These are phyloP conservation scores for Actinostola sp. DNA, from an alignment of 92 coral and sea anemone species.

Conservation along the genomic window DNA sequence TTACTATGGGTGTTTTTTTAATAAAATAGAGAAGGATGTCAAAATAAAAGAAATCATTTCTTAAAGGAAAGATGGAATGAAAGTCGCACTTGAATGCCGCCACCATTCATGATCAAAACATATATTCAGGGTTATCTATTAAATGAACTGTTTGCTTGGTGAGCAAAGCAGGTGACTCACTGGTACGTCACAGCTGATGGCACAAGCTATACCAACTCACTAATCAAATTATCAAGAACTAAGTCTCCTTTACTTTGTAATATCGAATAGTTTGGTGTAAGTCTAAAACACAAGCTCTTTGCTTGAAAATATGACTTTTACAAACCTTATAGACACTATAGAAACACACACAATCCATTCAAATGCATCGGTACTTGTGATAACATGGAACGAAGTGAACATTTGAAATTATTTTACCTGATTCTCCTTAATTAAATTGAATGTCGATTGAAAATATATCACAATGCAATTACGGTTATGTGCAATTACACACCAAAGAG, in stretches of 20 bases:
- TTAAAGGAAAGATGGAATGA: neutral
- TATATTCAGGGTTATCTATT: conserved; percentile 18
- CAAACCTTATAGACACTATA: too few species aligned
- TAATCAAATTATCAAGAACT: conserved; percentile 14
- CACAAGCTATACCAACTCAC: conserved; percentile 19
- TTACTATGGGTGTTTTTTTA: too few species aligned
- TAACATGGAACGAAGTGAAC: neutral
- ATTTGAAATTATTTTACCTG: neutral
- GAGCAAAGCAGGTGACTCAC: conserved; percentile 23
- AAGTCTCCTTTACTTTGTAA: neutral
- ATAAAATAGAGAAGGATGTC: neutral
- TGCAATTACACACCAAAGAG: neutral
- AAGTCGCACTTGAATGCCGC: conserved; percentile 21
- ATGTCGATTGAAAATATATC: neutral
- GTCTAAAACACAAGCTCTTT: too few species aligned
- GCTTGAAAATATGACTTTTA: too few species aligned
- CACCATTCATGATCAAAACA: conserved; percentile 15
- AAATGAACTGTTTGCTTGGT: conserved; percentile 15
- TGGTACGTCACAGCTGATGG: conserved; percentile 43
- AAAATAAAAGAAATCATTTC: neutral
- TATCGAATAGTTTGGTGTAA: too few species aligned
- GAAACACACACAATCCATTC: too few species aligned
- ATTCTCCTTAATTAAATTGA: conserved; percentile 1
- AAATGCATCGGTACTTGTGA: too few species aligned
- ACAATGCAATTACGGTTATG: neutral